Evolutionary conservation across 2,888 invertebrate genomes (phyloP), one percentile per base, ranked within the genome.

Genomic region (Aromia moschata): DNA sequence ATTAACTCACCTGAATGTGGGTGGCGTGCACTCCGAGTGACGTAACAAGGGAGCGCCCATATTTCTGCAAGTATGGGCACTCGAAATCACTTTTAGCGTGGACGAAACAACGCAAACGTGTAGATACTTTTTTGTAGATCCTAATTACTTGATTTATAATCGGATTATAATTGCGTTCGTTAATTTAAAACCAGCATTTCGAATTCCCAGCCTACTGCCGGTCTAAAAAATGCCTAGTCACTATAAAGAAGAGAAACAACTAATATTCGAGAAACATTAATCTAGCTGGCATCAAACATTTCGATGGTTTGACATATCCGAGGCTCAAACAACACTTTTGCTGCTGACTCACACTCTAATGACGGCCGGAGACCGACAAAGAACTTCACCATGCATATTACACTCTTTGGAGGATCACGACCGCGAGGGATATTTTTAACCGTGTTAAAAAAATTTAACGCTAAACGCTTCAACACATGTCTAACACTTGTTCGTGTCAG

Each of bases 251-350:
- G 69, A 73, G 71, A 71, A 72, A 72, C 71, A 72, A 74, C 73
- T 74, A 74, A 77, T 77, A 77, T 77, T 76, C 74, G 74, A 76
- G 77, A 77, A 79, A 79, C 79, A 79, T 79, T 78, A 79, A 78
- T 79, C 78, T 78, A 78, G 72, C 77, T 76, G 77, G 75, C 77
- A 77, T 79, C 77, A 78, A 79, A 79, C 63, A 60, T 68, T 68
- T 68, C 68, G 68, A 68, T 61, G 64, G 68, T 66, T 68, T 68
- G 68, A 68, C 68, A 68, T 62, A 62, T 68, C 58, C 64, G 56
- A 60, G 60, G 55, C 62, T 62, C 61, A 60, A 62, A 58, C 63
- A 61, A 56, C 63, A 62, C 62, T 63, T 74, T 62, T 64, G 60
- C 60, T 65, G 68, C 68, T 66, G 68, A 68, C 62, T 68, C 68